Conservation (phyloP, 2,797 vertebrate genomes). For the Vireo griseus region DNA sequence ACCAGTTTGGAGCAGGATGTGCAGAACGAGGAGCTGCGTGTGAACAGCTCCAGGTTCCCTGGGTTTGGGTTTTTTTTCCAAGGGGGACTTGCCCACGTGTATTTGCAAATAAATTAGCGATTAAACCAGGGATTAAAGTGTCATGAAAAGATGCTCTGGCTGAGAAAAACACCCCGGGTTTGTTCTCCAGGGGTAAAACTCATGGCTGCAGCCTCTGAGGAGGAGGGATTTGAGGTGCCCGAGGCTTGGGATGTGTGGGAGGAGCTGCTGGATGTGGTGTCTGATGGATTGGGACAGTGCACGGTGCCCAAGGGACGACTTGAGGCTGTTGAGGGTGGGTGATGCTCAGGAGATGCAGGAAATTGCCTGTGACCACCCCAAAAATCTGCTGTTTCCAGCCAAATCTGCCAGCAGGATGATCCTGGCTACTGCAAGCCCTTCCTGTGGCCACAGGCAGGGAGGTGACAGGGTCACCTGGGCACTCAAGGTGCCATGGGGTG, state of each 20-base stretch:
- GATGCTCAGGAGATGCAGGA: not conserved
- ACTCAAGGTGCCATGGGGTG: not conserved
- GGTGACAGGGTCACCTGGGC: not conserved
- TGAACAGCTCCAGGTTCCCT: not conserved
- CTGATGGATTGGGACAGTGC: not conserved
- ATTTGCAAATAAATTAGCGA: slow-evolving; percentile 8
- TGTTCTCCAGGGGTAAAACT: not conserved
- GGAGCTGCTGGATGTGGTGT: not conserved
- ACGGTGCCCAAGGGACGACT: fast-evolving
- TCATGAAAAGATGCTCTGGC: not conserved
- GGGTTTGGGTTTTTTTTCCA: not conserved
- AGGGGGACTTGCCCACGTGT: not conserved
- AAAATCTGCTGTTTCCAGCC: not conserved
- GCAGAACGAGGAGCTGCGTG: not conserved
- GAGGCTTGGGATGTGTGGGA: not conserved
- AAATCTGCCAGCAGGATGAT: not conserved
- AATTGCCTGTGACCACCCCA: not conserved
- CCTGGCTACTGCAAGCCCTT: fast-evolving
- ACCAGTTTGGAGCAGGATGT: slow-evolving; percentile 6
- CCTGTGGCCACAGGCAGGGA: not conserved
- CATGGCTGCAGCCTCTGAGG: not conserved
- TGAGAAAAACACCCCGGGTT: not conserved
- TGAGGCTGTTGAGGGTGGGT: not conserved
- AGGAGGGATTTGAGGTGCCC: not conserved
- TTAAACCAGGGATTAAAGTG: not conserved